These are phyloP conservation scores for Cyclura pinguis DNA, from an alignment of 2,797 vertebrate genomes.

Conservation along the genomic window DNA sequence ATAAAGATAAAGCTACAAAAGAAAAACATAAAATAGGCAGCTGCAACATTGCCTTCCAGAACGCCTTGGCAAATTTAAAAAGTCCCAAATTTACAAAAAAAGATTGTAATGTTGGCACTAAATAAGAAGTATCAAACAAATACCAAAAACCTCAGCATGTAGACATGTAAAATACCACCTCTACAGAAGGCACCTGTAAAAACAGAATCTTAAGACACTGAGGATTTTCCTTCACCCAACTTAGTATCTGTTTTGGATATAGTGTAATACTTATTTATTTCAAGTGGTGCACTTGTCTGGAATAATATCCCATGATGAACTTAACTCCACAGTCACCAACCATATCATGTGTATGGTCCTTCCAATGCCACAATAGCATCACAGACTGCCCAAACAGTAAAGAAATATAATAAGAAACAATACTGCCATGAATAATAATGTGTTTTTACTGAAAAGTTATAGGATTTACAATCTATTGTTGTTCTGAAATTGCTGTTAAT, in stretches of 20 bases:
- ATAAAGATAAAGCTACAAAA: too few relatives aligned
- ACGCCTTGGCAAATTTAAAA: neutral
- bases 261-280: neutral
- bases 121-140: neutral
- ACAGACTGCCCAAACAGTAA: too few relatives aligned
- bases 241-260: neutral
- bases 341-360: neutral
- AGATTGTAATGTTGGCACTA: neutral
- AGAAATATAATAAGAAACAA: neutral
- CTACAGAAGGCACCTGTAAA: neutral
- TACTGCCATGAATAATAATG: neutral
- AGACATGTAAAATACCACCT: neutral
- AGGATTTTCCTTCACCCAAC: neutral
- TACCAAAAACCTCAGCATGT: neutral
- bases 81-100: neutral
- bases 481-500: neutral
- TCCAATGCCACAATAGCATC: neutral
- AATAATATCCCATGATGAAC: neutral
- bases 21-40: neutral
- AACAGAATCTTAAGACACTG: neutral
- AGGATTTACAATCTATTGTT: neutral
- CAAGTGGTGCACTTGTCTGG: neutral
- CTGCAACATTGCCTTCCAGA: neutral
- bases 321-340: neutral
- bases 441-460: neutral